Evolutionary conservation across 1,140 invertebrate species (phyloP), one percentile per base, ranked within the genome.

Genomic region (Pectinophora gossypiella): DNA sequence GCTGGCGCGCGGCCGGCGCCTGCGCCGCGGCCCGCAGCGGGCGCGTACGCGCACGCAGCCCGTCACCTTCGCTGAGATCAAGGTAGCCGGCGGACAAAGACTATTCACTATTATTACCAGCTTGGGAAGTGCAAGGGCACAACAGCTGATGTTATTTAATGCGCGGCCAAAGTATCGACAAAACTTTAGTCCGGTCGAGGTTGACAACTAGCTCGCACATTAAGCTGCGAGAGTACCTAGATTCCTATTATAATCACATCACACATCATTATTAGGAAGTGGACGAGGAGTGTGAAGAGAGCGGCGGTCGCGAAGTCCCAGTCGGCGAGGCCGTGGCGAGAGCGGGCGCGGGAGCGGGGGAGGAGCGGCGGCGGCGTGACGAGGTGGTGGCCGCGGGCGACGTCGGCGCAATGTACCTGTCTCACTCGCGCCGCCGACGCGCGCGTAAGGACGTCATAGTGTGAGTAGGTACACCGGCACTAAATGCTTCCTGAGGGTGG

Each of bases 31-130:
- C 48, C 86, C 87, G 15, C 73, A 82, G 42, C 85, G 87, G 20
- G 60, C 58, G 3, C 76, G 93, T 36, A 93, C 92, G 68, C 89
- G 92, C 62, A 94, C 93, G 5, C 91, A 92, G 69, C 93, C 93
- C 0, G 91, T 94, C 49, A 94, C 93, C 15, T 94, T 94, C 76
- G 91, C 93, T 46, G 93, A 94, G 86, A 94, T 94, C 58, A 91
- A 93, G 85, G 93, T 93, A 68, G n/a, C n/a, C 47, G 50, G 12
- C 23, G 23, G 12, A 12, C 23, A 5, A 27, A 5, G 23, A 6
- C 23, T n/a, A n/a, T n/a, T n/a, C n/a, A n/a, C n/a, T n/a, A n/a
- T n/a, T n/a, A n/a, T n/a, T n/a, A n/a, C n/a, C n/a, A n/a, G n/a
- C n/a, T n/a, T n/a, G n/a, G n/a, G n/a, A n/a, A n/a, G n/a, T n/a